phyloP scores from a whole-genome alignment of 2,113 vertebrate species.

The Clarias macrocephalus region DNA sequence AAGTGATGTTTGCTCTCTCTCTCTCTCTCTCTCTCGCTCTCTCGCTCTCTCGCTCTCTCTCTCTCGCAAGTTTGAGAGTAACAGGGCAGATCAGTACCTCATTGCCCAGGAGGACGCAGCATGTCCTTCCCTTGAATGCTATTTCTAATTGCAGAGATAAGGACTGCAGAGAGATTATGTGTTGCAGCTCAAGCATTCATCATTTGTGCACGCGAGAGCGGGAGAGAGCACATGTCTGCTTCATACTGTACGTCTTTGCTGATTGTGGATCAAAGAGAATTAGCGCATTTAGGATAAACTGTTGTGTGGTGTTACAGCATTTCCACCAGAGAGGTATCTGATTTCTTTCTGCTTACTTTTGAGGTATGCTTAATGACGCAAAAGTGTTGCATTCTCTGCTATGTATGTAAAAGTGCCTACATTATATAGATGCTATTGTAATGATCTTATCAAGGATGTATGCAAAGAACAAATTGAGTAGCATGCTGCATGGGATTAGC shows the following conservation, averaged over 20 bases:
- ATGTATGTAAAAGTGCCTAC: too few relatives aligned
- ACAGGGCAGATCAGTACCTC: slow-evolving; percentile 48
- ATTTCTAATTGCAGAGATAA: slow-evolving; percentile 63
- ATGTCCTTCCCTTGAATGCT: slow-evolving; percentile 53
- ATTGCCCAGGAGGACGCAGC: slow-evolving; percentile 48
- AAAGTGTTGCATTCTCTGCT: neutral
- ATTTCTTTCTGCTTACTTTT: neutral
- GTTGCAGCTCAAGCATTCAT: slow-evolving; percentile 9
- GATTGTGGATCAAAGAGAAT: neutral
- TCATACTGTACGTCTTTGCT: neutral
- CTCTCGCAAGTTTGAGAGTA: slow-evolving; percentile 25
- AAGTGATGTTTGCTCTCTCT: neutral
- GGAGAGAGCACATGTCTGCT: neutral
- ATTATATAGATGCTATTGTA: too few relatives aligned
- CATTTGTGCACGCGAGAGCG: slow-evolving; percentile 1
- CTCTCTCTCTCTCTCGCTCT: slow-evolving; percentile 25
- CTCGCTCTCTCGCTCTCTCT: slow-evolving; percentile 9
- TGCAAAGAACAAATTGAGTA: neutral
- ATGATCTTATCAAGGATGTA: neutral
- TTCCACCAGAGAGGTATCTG: slow-evolving; percentile 25
- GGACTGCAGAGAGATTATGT: slow-evolving; percentile 45
- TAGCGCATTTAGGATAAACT: neutral
- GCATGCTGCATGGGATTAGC: neutral
- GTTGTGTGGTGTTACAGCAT: neutral
- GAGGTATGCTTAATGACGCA: neutral